A percentile compares a stretch with the other conserved stretches of the same genome.
These are phyloP conservation scores for Apostichopus californicus DNA, from an alignment of 35 echinoderm and acorn worm genomes.

Conservation along the genomic window DNA sequence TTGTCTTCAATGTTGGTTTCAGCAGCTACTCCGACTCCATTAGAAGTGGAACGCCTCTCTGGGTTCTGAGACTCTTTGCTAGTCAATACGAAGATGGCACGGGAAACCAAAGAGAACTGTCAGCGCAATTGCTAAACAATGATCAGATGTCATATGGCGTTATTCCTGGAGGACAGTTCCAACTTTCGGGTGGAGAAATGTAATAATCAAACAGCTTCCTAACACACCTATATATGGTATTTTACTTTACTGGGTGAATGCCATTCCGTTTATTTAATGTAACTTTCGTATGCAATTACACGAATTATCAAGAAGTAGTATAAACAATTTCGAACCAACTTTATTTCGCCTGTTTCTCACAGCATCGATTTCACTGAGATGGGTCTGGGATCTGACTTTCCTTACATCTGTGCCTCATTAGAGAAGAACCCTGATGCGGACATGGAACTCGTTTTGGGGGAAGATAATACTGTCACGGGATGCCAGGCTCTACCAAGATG, in stretches of 20 bases:
- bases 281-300: too few species aligned
- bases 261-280: too few species aligned
- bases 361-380: neutral
- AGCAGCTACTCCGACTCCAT: neutral
- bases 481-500: neutral
- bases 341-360: neutral
- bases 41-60: neutral
- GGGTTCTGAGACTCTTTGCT: conserved; percentile 18
- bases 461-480: neutral
- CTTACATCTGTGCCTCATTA: too few species aligned
- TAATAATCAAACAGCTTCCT: neutral
- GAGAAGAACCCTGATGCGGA: neutral
- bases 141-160: conserved; percentile 9
- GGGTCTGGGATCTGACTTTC: too few species aligned
- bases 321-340: neutral
- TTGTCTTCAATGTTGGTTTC: neutral
- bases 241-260: too few species aligned
- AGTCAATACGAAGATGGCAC: neutral
- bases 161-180: neutral
- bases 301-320: too few species aligned
- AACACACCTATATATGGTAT: too few species aligned
- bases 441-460: neutral
- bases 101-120: neutral
- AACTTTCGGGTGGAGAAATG: neutral
- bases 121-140: conserved; percentile 1